Evolutionary conservation across 2,888 invertebrate species (phyloP).

Genomic region (Kuschelorhynchus macadamiae): DNA sequence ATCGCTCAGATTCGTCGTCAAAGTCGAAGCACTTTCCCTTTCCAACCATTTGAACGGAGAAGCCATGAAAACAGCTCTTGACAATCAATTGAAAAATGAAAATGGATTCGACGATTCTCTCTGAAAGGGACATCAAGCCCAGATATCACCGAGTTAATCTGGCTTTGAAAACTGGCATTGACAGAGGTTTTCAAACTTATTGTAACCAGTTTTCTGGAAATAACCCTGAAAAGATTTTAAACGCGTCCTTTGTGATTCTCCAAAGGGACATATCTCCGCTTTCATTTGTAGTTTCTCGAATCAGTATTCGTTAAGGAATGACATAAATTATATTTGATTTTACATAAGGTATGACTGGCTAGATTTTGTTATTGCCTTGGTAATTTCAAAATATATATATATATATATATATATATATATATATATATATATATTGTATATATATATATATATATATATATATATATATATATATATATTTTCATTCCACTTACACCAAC

Average conservation of each 20-base stretch:
- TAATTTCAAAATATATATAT: no score
- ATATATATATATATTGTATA: no score
- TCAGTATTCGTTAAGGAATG: no score
- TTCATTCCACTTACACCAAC: no score
- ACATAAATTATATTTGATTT: no score
- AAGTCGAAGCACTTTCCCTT: constrained; percentile 26
- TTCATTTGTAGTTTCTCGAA: no score
- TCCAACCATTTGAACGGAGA: constrained; percentile 11
- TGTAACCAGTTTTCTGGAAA: constrained; percentile 49
- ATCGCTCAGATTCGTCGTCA: constrained; percentile 21
- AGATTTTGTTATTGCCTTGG: no score
- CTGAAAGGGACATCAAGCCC: constrained; percentile 46
- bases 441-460: no score
- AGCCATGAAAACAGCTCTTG: constrained; percentile 36
- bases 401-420: no score
- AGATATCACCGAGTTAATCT: constrained; percentile 46
- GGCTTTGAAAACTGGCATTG: constrained; percentile 47
- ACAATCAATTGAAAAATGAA: constrained; percentile 48
- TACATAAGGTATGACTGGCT: no score
- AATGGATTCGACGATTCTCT: constrained; percentile 45
- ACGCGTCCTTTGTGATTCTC: constrained; percentile 1
- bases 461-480: no score
- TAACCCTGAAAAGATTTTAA: constrained; percentile 43
- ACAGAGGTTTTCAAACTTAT: constrained; percentile 46
- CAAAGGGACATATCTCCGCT: no score